phyloP scores from a whole-genome alignment of 2,888 invertebrate species.

The Onchidella celtica region DNA sequence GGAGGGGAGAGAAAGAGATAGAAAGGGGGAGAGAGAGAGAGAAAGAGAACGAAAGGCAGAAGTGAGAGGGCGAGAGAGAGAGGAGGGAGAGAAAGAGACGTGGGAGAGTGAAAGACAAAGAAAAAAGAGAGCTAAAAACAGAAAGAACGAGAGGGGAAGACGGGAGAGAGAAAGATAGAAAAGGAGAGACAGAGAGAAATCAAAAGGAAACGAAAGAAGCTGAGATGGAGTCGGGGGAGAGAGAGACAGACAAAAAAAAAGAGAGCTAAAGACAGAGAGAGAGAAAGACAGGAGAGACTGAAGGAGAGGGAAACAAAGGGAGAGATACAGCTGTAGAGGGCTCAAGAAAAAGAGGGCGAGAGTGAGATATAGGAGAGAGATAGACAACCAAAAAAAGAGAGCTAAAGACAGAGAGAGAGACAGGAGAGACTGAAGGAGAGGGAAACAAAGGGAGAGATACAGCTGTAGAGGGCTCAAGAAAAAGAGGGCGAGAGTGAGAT shows the following conservation, averaged over 20 bases:
- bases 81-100: neutral
- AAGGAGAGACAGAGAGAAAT: neutral
- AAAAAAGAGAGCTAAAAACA: slow-evolving; percentile 6
- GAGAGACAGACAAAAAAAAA: neutral
- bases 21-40: neutral
- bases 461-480: no score
- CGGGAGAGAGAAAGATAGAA: slow-evolving; percentile 6
- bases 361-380: slow-evolving; percentile 8
- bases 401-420: neutral
- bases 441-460: neutral
- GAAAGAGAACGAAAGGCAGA: neutral
- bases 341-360: neutral
- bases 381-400: slow-evolving; percentile 1
- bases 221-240: neutral
- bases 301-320: neutral
- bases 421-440: neutral
- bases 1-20: neutral
- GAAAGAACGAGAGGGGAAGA: neutral
- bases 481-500: neutral
- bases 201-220: neutral
- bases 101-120: neutral
- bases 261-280: slow-evolving; percentile 28
- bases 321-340: neutral
- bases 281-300: neutral
- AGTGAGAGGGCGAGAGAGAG: neutral